Conservation (phyloP, 2,113 vertebrate genomes). For the Oryzias woworae region DNA sequence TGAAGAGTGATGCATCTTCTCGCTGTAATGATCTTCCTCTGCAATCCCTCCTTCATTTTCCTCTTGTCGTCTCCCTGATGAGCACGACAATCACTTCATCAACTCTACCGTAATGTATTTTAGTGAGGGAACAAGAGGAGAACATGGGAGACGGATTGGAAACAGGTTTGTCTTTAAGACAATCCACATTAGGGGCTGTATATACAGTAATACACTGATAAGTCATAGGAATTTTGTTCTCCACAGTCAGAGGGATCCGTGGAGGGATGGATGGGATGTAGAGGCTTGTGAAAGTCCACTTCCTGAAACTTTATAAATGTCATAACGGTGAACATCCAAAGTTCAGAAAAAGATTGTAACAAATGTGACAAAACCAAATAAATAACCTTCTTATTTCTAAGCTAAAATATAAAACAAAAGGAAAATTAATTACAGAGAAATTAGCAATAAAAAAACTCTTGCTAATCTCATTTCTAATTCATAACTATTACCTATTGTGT, state of each 20-base stretch:
- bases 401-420: too few species aligned
- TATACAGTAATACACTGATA: constrained; percentile 17
- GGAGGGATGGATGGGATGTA: constrained; percentile 5
- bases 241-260: constrained; percentile 27
- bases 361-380: too few species aligned
- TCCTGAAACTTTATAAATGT: too few species aligned
- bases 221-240: constrained; percentile 43
- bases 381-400: too few species aligned
- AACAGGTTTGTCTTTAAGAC: constrained; percentile 47
- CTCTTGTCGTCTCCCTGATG: constrained; percentile 49
- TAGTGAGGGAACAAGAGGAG: constrained; percentile 33
- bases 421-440: too few species aligned
- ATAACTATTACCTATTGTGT: too few species aligned
- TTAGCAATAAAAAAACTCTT: too few species aligned
- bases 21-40: constrained; percentile 42
- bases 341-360: too few species aligned
- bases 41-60: constrained; percentile 48
- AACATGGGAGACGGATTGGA: constrained; percentile 56
- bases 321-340: too few species aligned
- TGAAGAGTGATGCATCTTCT: constrained; percentile 18
- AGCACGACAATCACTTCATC: constrained; percentile 45
- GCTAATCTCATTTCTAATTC: too few species aligned
- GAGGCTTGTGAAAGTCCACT: not conserved
- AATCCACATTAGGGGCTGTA: constrained; percentile 42
- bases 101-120: constrained; percentile 40